Evolutionary conservation across 2,113 vertebrate species (phyloP), one percentile per base, ranked within the genome.

Genomic region (Grantiella picta): DNA sequence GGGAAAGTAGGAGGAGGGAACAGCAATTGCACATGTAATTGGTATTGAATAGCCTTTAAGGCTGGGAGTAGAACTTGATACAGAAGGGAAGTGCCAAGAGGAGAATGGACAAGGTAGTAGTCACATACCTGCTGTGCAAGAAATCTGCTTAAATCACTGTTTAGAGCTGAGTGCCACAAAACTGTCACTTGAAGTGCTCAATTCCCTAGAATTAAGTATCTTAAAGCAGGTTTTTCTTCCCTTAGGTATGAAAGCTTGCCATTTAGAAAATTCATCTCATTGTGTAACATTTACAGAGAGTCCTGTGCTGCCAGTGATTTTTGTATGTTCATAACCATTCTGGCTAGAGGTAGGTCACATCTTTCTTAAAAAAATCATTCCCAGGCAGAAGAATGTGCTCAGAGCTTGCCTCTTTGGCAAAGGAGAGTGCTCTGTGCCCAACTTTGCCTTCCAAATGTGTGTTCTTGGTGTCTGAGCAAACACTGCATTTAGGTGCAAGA

Each of bases 141-240:
- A 87, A 91, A 61, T 61, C 33, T 29, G 31, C 50, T 71, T 89
- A 66, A 73, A 82, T 56, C 2, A 3, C 22, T 63, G 28, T 86
- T 85, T n/a, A 36, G 29, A 93, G 69, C 19, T 16, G 15, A 50
- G 27, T 60, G 42, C 94, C 71, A 77, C 52, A 59, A 80, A 91
- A 70, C 33, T 61, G 47, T 24, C 64, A n/a, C 15, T 20, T 90
- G 60, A 78, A 72, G 52, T 52, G 23, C 65, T 90, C 36, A 25
- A 17, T 77, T 94, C 52, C 23, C 40, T 72, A 63, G 70, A 89
- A 72, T 16, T 29, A 66, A 68, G 14, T 47, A 35, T 47, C 33
- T 73, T 80, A 70, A 59, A 94, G 66, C 42, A 88, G 38, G 35
- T 85, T 93, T 95, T 87, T 91, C 79, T 86, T 90, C 59, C 42